Evolutionary conservation across 1,140 invertebrate species (phyloP).

Genomic region (Atta texana): DNA sequence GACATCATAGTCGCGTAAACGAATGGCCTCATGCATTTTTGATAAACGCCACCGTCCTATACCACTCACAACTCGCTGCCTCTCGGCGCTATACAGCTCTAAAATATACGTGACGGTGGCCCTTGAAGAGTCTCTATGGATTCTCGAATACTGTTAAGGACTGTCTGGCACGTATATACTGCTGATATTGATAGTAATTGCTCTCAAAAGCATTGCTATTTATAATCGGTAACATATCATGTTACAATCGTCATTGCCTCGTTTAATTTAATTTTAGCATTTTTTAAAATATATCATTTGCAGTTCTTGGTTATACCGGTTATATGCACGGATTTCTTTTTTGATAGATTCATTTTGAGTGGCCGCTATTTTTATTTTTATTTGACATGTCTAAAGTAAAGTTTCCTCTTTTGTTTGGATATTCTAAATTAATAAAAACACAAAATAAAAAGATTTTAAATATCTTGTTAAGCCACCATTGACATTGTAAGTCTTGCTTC

Average conservation of each 20-base stretch:
- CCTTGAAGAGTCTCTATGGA: constrained; percentile 56
- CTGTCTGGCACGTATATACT: constrained; percentile 24
- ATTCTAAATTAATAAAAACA: too few relatives aligned
- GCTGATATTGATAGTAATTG: constrained; percentile 12
- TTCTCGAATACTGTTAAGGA: constrained; percentile 34
- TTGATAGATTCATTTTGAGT: too few relatives aligned
- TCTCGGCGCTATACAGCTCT: constrained; percentile 14
- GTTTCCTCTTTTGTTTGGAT: too few relatives aligned
- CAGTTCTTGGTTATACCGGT: too few relatives aligned
- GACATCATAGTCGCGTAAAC: constrained; percentile 48
- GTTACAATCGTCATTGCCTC: background rate
- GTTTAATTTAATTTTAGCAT: background rate
- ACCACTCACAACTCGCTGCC: constrained; percentile 22
- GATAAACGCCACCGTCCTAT: constrained; percentile 60
- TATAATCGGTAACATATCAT: constrained; percentile 6
- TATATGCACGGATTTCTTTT: too few relatives aligned
- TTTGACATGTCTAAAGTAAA: too few relatives aligned
- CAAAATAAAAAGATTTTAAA: too few relatives aligned
- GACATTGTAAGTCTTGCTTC: too few relatives aligned
- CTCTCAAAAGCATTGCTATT: constrained; percentile 32
- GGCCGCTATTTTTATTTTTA: too few relatives aligned
- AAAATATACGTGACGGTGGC: constrained; percentile 61
- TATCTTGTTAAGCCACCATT: too few relatives aligned
- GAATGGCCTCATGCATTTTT: constrained; percentile 73
- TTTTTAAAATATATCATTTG: background rate